Evolutionary conservation across 2,113 vertebrate genomes (phyloP).

Genomic region (Megaptera novaeangliae): DNA sequence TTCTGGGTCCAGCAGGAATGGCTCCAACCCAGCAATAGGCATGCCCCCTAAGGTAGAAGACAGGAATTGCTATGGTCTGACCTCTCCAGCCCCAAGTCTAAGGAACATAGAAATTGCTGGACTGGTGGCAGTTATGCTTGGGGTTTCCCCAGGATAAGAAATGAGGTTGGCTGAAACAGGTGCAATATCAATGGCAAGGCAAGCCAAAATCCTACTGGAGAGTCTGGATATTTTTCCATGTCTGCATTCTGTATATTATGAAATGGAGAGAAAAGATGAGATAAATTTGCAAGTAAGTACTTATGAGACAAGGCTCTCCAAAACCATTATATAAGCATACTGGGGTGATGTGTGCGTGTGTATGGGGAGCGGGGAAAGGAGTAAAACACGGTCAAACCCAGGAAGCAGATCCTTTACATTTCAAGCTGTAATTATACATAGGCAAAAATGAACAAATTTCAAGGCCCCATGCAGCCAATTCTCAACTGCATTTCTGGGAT

Average conservation of each 20-base stretch:
- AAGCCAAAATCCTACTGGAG: constrained; percentile 29
- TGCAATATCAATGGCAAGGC: background rate
- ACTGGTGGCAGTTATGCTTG: background rate
- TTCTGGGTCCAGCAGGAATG: constrained; percentile 17
- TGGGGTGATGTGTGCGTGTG: background rate
- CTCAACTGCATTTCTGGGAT: background rate
- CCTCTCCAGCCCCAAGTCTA: constrained; percentile 30
- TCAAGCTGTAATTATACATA: background rate
- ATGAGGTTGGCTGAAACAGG: background rate
- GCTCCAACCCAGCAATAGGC: background rate
- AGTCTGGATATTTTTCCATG: constrained; percentile 10
- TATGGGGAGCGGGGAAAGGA: fast-evolving
- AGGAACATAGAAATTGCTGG: background rate
- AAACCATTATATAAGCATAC: background rate
- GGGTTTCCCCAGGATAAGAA: background rate
- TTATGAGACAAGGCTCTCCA: background rate
- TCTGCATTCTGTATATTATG: constrained; percentile 26
- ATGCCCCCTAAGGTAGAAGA: background rate
- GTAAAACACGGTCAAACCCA: background rate
- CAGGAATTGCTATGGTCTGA: background rate
- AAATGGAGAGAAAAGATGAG: constrained; percentile 33
- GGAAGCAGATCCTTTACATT: background rate
- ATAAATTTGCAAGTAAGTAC: constrained; percentile 29
- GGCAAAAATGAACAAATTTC: constrained; percentile 9
- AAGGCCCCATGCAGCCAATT: background rate